Evolutionary conservation across 2,797 vertebrate genomes (phyloP).

Genomic region (Todus mexicanus): DNA sequence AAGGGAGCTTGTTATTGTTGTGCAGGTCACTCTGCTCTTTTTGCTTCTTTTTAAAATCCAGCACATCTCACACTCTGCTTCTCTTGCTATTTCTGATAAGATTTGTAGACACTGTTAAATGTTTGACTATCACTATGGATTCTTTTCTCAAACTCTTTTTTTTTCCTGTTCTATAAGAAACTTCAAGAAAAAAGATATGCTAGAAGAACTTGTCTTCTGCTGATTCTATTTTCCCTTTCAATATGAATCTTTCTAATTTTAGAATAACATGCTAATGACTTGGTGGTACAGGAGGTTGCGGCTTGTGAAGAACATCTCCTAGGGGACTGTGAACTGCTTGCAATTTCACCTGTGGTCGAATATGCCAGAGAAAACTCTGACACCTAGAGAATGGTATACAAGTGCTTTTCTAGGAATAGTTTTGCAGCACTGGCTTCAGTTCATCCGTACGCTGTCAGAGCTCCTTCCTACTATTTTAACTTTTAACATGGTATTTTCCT

Average conservation of each 20-base stretch:
- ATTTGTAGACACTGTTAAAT: not conserved
- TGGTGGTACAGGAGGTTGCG: not conserved
- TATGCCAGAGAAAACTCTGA: not conserved
- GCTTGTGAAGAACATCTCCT: not conserved
- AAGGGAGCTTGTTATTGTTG: conserved; percentile 28
- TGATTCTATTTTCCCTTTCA: not conserved
- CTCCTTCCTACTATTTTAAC: not conserved
- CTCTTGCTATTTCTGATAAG: not conserved
- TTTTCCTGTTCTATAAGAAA: not conserved
- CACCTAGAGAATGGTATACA: not conserved
- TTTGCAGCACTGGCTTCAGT: not conserved
- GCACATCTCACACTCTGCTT: not conserved
- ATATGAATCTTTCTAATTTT: not conserved
- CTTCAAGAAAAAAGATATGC: not conserved
- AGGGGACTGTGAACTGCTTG: not conserved
- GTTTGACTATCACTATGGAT: not conserved
- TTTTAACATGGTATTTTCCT: not conserved
- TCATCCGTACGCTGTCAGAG: not conserved
- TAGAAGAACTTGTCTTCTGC: not conserved
- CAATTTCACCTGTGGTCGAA: not conserved
- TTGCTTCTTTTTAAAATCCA: conserved; percentile 3
- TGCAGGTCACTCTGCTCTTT: conserved; percentile 1
- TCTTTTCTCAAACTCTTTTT: not conserved
- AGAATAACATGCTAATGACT: not conserved
- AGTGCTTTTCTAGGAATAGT: not conserved